Conservation (phyloP, 2,797 vertebrate genomes). For the Pseudotriccus pelzelni region DNA sequence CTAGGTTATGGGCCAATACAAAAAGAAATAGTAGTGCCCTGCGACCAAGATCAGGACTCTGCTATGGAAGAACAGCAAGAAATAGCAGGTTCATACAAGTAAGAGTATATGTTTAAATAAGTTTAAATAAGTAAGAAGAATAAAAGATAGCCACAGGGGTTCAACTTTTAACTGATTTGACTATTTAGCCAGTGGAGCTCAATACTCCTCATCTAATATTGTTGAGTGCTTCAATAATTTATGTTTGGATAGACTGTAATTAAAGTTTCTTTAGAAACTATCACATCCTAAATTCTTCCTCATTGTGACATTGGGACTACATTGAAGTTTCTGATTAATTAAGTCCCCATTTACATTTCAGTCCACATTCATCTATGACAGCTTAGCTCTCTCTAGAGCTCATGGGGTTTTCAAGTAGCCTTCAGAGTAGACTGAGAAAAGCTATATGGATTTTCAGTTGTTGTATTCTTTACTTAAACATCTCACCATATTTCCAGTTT, state of each 20-base stretch:
- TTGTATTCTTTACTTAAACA: background rate
- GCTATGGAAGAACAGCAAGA: background rate
- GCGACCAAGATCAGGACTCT: background rate
- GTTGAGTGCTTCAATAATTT: background rate
- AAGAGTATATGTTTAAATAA: background rate
- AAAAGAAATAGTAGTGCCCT: background rate
- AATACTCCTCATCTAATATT: background rate
- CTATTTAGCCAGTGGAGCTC: background rate
- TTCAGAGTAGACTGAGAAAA: background rate
- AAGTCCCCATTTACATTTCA: background rate
- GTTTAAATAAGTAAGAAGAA: background rate
- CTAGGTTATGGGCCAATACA: background rate
- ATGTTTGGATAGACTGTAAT: background rate
- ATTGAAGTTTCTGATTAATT: background rate
- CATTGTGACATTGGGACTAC: background rate
- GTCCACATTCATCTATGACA: background rate
- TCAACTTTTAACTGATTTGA: background rate
- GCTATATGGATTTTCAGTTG: background rate
- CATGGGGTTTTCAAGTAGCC: background rate
- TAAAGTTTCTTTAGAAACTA: background rate
- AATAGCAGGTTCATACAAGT: background rate
- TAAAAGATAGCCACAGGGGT: background rate
- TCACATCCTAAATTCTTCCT: background rate
- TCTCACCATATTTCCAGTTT: background rate
- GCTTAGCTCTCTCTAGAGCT: background rate